These are phyloP conservation scores for Eustalomyia histrio DNA, from an alignment of 2,888 invertebrate genomes.

Conservation along the genomic window DNA sequence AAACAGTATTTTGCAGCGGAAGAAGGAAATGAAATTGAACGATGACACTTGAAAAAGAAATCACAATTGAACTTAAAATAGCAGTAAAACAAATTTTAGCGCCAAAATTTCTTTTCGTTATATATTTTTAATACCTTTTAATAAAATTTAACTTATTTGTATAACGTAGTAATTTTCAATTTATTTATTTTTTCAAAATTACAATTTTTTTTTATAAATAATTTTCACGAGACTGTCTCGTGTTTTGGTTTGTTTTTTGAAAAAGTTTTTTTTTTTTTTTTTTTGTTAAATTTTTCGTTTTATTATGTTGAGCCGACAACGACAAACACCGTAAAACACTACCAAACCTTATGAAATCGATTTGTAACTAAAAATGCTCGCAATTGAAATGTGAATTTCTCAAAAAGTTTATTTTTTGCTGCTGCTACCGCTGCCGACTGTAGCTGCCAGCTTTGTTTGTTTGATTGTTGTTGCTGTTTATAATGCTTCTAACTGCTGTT, in stretches of 20 bases:
- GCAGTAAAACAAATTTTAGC: slow-evolving; percentile 34
- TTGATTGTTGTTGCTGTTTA: slow-evolving; percentile 22
- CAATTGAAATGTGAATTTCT: slow-evolving; percentile 76
- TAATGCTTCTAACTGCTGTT: slow-evolving; percentile 15
- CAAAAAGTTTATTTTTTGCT: slow-evolving; percentile 64
- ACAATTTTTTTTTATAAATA: background rate
- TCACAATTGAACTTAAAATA: slow-evolving; percentile 32
- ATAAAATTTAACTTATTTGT: slow-evolving; percentile 55
- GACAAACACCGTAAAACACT: slow-evolving; percentile 74
- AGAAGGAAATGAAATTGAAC: slow-evolving; percentile 61
- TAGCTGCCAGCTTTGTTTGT: background rate
- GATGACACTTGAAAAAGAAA: slow-evolving; percentile 56
- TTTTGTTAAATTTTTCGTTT: slow-evolving; percentile 50
- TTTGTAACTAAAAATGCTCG: slow-evolving; percentile 75
- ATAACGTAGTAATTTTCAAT: slow-evolving; percentile 29
- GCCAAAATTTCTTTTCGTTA: slow-evolving; percentile 47
- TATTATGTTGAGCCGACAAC: slow-evolving; percentile 68
- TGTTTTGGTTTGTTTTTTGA: slow-evolving; percentile 41
- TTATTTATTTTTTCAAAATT: slow-evolving; percentile 5
- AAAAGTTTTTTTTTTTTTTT: slow-evolving; percentile 28
- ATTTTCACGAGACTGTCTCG: slow-evolving; percentile 65
- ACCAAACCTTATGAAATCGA: slow-evolving; percentile 78
- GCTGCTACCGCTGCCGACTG: slow-evolving; percentile 6
- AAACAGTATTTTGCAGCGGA: slow-evolving; percentile 47
- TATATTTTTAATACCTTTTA: background rate